These are phyloP conservation scores for Lepisosteus osseus DNA, from an alignment of 2,113 vertebrate genomes.

Conservation along the genomic window DNA sequence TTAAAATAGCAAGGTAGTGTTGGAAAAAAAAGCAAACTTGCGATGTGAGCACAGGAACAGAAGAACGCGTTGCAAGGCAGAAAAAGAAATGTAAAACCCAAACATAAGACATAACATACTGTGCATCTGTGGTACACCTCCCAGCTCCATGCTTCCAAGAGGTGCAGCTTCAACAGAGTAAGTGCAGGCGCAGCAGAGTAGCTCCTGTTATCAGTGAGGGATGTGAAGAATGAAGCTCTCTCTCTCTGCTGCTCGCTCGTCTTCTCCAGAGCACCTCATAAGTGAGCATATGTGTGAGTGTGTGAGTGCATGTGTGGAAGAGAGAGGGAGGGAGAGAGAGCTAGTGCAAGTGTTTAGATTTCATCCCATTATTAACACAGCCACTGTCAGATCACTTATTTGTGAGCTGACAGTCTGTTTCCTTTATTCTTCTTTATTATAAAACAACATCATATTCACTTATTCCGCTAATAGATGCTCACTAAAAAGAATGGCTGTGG, in stretches of 20 bases:
- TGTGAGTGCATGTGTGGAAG: background rate
- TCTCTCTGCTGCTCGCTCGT: background rate
- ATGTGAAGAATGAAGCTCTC: slow-evolving; percentile 3
- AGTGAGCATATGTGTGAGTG: slow-evolving; percentile 6
- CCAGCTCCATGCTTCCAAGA: slow-evolving; percentile 17
- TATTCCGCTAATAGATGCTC: background rate
- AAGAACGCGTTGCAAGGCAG: no score
- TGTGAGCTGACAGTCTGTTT: background rate
- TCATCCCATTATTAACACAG: slow-evolving; percentile 21
- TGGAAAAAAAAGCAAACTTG: no score
- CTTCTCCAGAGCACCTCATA: slow-evolving; percentile 19
- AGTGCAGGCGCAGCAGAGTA: slow-evolving; percentile 1
- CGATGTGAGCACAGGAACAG: no score
- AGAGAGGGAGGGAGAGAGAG: slow-evolving; percentile 12
- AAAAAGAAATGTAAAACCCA: no score
- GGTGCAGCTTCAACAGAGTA: background rate
- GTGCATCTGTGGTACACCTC: slow-evolving; percentile 22
- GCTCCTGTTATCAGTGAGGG: slow-evolving; percentile 12
- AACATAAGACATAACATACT: slow-evolving; percentile 14
- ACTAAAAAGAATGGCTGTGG: background rate
- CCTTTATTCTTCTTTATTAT: background rate
- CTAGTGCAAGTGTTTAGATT: slow-evolving; percentile 12
- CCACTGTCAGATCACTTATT: background rate
- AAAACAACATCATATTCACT: no score
- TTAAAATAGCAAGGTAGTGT: background rate